Evolutionary conservation across 2,113 vertebrate species (phyloP).

Genomic region (Pelusios castaneus): DNA sequence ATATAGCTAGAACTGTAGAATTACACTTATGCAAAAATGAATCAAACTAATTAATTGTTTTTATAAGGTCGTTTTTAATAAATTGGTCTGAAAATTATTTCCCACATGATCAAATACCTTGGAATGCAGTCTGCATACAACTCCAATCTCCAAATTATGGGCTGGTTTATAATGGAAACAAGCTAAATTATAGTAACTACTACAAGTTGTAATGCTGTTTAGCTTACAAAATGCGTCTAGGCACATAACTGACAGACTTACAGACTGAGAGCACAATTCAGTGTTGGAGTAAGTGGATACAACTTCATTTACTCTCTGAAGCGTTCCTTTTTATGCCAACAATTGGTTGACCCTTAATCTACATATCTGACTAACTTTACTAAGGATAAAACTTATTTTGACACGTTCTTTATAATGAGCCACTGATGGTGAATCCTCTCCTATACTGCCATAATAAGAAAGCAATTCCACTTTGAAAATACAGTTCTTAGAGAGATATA

Average conservation of each 20-base stretch:
- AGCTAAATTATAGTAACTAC: not conserved
- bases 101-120: not conserved
- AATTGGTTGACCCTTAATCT: not conserved
- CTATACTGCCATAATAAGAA: conserved; percentile 16
- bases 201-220: not conserved
- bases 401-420: conserved; percentile 38
- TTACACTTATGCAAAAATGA: not conserved
- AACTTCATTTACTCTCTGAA: not conserved
- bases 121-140: not conserved
- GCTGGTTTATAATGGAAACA: not conserved
- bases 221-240: not conserved
- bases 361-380: not conserved
- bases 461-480: conserved; percentile 50
- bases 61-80: not conserved
- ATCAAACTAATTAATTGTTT: not conserved
- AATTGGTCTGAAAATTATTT: not conserved
- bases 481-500: conserved; percentile 50
- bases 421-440: not conserved
- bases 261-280: not conserved
- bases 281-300: not conserved
- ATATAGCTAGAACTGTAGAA: not conserved
- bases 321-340: not conserved
- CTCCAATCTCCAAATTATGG: not conserved
- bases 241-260: not conserved
- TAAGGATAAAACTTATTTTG: conserved; percentile 11